These are phyloP conservation scores for Callorhinus ursinus DNA, from an alignment of 2,113 vertebrate genomes.

Conservation along the genomic window DNA sequence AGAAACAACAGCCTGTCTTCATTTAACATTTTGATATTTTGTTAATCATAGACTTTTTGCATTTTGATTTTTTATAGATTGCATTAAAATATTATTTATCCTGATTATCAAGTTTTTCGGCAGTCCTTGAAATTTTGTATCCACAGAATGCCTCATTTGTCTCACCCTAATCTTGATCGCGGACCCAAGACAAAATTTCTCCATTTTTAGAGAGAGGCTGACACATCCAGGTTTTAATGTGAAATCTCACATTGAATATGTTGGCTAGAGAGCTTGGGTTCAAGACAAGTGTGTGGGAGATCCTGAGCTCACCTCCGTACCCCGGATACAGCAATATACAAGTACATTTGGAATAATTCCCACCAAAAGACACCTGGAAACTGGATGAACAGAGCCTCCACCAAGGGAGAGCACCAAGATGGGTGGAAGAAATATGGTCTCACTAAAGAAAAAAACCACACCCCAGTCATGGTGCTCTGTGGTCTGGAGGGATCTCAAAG, in stretches of 20 bases:
- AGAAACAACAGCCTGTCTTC: not conserved
- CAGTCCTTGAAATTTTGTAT: not conserved
- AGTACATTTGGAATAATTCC: not conserved
- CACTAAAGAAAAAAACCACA: not conserved
- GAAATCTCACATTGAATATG: slow-evolving; percentile 34
- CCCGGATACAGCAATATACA: not conserved
- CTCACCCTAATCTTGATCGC: not conserved
- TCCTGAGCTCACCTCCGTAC: not conserved
- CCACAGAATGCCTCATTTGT: not conserved
- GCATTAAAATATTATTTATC: not conserved
- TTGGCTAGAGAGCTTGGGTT: not conserved
- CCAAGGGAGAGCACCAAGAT: not conserved
- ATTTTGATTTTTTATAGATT: not conserved
- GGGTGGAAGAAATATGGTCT: not conserved
- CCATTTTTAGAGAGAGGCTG: slow-evolving; percentile 29
- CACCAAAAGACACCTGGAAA: not conserved
- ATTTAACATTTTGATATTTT: not conserved
- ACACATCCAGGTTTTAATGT: not conserved
- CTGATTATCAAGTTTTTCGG: not conserved
- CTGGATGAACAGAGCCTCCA: not conserved
- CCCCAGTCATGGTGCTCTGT: not conserved
- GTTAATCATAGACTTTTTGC: not conserved
- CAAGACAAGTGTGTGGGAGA: not conserved
- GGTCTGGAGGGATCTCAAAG: too few species aligned
- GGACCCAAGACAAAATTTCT: not conserved